Evolutionary conservation across 2,888 invertebrate genomes (phyloP), one percentile per base, ranked within the genome.

Genomic region (Papilio elwesi): DNA sequence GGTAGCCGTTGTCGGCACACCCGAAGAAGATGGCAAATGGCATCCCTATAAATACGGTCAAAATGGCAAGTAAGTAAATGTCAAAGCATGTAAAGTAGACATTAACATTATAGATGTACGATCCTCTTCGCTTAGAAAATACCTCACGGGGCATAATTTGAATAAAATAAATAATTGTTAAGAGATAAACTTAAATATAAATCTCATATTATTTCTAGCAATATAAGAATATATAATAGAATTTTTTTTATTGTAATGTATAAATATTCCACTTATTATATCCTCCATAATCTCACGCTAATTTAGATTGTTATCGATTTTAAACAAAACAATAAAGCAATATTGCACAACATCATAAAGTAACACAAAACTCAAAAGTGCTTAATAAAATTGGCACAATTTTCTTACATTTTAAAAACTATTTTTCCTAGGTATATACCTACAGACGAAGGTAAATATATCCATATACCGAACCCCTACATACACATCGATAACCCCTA

Each of bases 381-480:
- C 2, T 16, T 12, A 11, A 49, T 16, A 64, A 64, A 48, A n/a
- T 36, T 0, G 12, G 6, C 51, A 10, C 26, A 48, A 15, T 48
- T 55, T 38, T 49, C 26, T 48, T 59, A 26, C 52, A 38, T 38
- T n/a, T 57, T 51, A 49, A 10, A 26, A 26, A 26, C n/a, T 26
- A 38, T 59, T 59, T 55, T 47, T 48, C 26, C 12, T 81, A 93
- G 91, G 76, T 95, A 95, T 82, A 80, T 81, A 65, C 94, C 94
- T 6, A 82, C 84, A 48, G 82, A 94, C 71, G 94, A 93, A 76
- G 94, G 94, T 4, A 93, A 90, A 83, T 95, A 95, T 80, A 82
- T 93, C 48, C 95, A 95, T 78, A 81, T 92, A 71, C 94, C 94
- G 6, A 92, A 93, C 76, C 94, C 94, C 0, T 95, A 95, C 83